phyloP scores from a whole-genome alignment of 2,888 invertebrate species.

The Laothoe populi region DNA sequence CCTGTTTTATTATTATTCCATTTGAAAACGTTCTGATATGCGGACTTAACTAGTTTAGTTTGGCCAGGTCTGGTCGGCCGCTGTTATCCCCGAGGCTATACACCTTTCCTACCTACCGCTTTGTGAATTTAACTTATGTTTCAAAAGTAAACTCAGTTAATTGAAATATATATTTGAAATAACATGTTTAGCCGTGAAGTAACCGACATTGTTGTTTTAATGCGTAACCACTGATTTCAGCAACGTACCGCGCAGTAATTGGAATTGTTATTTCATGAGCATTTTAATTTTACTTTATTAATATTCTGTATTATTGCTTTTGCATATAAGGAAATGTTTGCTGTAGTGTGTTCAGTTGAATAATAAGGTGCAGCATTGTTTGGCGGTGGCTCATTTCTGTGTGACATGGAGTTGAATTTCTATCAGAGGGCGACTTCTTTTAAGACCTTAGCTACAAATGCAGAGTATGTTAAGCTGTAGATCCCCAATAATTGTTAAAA shows the following conservation, averaged over 20 bases:
- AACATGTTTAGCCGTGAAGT: conserved; percentile 53
- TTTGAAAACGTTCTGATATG: conserved; percentile 51
- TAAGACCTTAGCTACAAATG: too few species aligned
- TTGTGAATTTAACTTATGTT: conserved; percentile 75
- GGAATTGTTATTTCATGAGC: conserved; percentile 25
- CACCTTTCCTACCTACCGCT: conserved; percentile 65
- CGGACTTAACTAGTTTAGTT: conserved; percentile 58
- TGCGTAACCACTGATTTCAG: conserved; percentile 25
- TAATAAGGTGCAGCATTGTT: not conserved
- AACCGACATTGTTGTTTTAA: conserved; percentile 31
- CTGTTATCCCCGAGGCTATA: conserved; percentile 58
- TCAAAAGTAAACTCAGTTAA: conserved; percentile 73
- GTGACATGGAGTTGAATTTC: too few species aligned
- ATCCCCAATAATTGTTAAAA: too few species aligned
- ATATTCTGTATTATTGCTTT: conserved; percentile 12
- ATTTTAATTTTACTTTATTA: conserved; percentile 21
- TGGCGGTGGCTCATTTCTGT: too few species aligned
- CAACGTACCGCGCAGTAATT: conserved; percentile 22
- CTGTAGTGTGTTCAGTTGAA: not conserved
- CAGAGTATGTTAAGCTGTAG: too few species aligned
- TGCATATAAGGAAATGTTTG: not conserved
- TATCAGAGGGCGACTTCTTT: too few species aligned
- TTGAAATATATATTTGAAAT: conserved; percentile 78
- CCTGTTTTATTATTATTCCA: conserved; percentile 49
- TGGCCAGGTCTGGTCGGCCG: conserved; percentile 41